Evolutionary conservation across 2,113 vertebrate genomes (phyloP).

Genomic region (Colistium nudipinnis): DNA sequence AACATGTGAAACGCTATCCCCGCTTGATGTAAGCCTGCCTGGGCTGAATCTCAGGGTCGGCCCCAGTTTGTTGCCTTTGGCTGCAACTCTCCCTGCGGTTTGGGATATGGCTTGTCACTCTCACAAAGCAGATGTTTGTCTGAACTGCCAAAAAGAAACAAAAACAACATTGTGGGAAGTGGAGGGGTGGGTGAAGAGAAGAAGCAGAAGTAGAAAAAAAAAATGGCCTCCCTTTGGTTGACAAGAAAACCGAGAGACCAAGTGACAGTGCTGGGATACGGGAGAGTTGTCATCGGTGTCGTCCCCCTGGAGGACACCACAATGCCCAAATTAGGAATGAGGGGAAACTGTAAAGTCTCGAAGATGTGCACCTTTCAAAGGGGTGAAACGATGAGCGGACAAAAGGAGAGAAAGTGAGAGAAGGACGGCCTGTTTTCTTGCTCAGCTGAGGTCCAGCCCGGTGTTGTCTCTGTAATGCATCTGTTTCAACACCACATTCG

Average conservation of each 20-base stretch:
- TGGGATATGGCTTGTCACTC: conserved; percentile 97
- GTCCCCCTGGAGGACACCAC: conserved; percentile 1
- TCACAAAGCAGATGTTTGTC: conserved; percentile 99
- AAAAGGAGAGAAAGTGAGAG: conserved; percentile 51
- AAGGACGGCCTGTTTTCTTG: conserved; percentile 55
- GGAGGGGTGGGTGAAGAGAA: conserved; percentile 57
- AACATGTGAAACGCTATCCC: conserved; percentile 97
- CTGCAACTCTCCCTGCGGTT: conserved; percentile 89
- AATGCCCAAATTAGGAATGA: conserved; percentile 9
- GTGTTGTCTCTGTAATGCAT: conserved; percentile 78
- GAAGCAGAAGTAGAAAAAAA: no score
- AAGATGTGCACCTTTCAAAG: conserved; percentile 25
- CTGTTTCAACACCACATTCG: conserved; percentile 77
- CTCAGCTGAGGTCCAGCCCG: conserved; percentile 59
- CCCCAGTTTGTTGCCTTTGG: conserved; percentile 98
- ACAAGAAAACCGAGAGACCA: conserved; percentile 71
- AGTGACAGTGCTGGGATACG: conserved; percentile 35
- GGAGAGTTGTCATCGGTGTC: conserved; percentile 15
- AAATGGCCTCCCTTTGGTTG: conserved; percentile 77
- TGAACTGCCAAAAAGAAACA: conserved; percentile 98
- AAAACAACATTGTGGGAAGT: conserved; percentile 96
- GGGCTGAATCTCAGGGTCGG: conserved; percentile 92
- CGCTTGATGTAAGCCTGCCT: conserved; percentile 96
- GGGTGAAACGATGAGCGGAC: conserved; percentile 13
- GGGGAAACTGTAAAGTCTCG: background rate